Conservation (phyloP, 2,113 vertebrate species). For the Dasypus novemcinctus region DNA sequence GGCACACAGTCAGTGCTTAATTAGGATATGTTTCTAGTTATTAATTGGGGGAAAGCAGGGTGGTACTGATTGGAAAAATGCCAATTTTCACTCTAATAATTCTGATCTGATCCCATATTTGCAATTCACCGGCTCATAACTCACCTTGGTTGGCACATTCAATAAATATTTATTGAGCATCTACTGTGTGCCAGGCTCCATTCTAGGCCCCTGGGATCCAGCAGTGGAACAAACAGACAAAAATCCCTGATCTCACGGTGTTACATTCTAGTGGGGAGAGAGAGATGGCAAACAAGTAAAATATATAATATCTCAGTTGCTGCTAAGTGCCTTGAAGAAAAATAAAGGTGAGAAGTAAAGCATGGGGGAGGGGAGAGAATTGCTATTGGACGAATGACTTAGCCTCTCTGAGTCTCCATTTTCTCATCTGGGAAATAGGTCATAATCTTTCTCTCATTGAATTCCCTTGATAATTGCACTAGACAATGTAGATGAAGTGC, state of each 20-base stretch:
- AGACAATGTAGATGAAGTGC: not conserved
- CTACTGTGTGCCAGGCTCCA: not conserved
- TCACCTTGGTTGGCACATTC: not conserved
- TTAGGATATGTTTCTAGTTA: not conserved
- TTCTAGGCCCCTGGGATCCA: not conserved
- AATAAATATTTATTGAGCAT: not conserved
- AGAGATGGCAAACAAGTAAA: not conserved
- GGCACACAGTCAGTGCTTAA: not conserved
- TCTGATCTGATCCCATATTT: not conserved
- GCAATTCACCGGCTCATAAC: not conserved
- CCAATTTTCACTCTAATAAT: not conserved
- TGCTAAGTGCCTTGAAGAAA: not conserved
- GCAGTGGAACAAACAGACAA: not conserved
- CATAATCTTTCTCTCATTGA: not conserved
- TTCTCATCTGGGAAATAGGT: too few relatives aligned
- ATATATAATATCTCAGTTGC: not conserved
- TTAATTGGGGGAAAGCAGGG: not conserved
- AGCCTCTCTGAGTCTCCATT: not conserved
- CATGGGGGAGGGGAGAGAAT: too few relatives aligned
- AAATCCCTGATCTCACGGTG: not conserved
- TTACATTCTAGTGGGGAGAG: not conserved
- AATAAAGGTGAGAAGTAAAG: not conserved
- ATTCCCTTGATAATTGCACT: not conserved
- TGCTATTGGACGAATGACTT: not conserved
- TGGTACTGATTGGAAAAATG: not conserved